phyloP scores from a whole-genome alignment of 1,140 invertebrate genomes.

The Leptopilina boulardi region DNA sequence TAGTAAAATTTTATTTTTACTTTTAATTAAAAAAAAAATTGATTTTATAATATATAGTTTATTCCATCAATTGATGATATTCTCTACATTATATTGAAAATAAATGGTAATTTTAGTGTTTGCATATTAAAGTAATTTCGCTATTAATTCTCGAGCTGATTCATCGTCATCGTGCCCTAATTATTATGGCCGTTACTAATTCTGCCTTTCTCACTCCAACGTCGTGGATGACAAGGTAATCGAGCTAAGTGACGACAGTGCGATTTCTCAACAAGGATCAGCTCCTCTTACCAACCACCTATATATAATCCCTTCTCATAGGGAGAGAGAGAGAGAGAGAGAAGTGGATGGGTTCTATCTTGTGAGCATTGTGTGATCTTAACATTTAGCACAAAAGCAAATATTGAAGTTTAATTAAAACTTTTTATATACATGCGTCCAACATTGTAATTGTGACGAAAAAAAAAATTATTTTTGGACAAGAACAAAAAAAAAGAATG shows the following conservation, averaged over 20 bases:
- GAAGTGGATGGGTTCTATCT: not conserved
- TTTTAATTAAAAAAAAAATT: too few relatives aligned
- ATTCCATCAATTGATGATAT: too few relatives aligned
- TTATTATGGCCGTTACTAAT: constrained; percentile 10
- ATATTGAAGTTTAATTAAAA: not conserved
- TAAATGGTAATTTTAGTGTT: not conserved
- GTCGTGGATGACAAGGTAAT: not conserved
- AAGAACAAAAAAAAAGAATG: too few relatives aligned
- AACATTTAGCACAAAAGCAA: not conserved
- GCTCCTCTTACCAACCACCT: not conserved
- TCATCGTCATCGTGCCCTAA: constrained; percentile 23
- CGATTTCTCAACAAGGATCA: constrained; percentile 28
- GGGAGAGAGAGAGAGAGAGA: too few relatives aligned
- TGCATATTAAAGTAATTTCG: constrained; percentile 11
- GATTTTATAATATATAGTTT: too few relatives aligned
- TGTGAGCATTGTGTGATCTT: not conserved
- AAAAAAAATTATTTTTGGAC: too few relatives aligned
- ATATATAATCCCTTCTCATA: not conserved
- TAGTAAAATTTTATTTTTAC: too few relatives aligned
- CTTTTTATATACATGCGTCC: not conserved
- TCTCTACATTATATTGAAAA: too few relatives aligned
- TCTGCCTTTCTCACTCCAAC: not conserved
- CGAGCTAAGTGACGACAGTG: constrained; percentile 22
- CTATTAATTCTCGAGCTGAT: not conserved
- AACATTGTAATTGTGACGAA: not conserved